Base-by-base conservation (phyloP, 2,888 invertebrate species). In the Heliconius charithonia region DNA sequence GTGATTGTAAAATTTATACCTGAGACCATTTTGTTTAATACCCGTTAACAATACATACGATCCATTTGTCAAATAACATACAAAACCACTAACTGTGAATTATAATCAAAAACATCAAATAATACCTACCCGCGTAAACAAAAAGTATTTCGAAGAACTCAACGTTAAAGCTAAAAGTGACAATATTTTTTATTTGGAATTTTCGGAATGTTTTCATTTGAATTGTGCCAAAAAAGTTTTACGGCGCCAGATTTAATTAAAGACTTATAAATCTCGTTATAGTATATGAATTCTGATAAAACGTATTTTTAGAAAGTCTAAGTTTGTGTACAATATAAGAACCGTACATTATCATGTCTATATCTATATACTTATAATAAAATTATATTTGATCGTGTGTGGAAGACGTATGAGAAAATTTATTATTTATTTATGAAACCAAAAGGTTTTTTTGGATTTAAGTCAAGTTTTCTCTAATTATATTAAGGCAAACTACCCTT, bases 161-260 rank as follows among this genome's bases (percentile, higher is more conserved):
- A 59, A n/a, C 0, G 59, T 59, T 59, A 4, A 59, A 70, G 32
- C 25, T 70, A 51, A 51, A 51, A 51, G 71, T 29, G 71, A 67
- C 13, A 67, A 32, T 66, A 66, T 66, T 37, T 67, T 66, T 67
- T 37, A 37, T 67, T 22, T 13, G n/a, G n/a, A 37, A 2, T n/a
- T 67, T 67, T 37, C 32, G 37, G 2, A n/a, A 37, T 37, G 22
- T 37, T 66, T 37, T 66, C 32, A 66, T 66, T 32, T n/a, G 65
- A 65, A 29, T 56, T 56, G 59, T 67, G 67, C 67, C 67, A 37
- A 67, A 37, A 37, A 67, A 37, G 67, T 67, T 67, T 37, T 37
- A 37, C 37, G 37, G 37, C 37, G 37, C 37, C 67, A 67, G 37
- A 63, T 67, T 67, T 67, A 67, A 67, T n/a, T 67, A 67, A 37